Base-by-base conservation (phyloP, 2,113 vertebrate species). In the Oreochromis tanganicae region DNA sequence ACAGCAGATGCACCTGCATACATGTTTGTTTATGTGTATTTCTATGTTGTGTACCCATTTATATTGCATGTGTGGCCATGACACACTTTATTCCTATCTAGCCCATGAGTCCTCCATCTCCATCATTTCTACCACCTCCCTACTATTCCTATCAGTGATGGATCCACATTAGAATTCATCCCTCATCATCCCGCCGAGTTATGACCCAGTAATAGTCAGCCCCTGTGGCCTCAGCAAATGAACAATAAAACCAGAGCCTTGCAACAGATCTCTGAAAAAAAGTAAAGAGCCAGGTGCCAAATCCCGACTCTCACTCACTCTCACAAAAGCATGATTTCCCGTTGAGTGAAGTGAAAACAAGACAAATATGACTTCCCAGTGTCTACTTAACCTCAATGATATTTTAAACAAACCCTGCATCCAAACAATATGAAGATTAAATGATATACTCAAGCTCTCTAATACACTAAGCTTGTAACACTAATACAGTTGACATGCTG, bases 141-240 rank as follows among this genome's bases (percentile, higher is more conserved):
- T 88, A 68, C 79, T 38, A 59, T 89, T 86, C 59, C 87, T 84
- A 75, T 89, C 81, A 82, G 86, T 91, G 94, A 91, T 91, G 81
- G 85, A 89, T 88, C 89, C 87, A 85, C 94, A 95, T 94, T 96
- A 95, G 91, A 93, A 95, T 95, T 95, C 93, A 93, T 88, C 89
- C 89, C 95, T 93, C 93, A 94, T 95, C 94, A 93, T 91, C 91
- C 90, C 80, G 87, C 89, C 87, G 87, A 94, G 94, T 95, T 95
- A 96, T 95, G 94, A 95, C 92, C 93, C 91, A 92, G 94, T 95
- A 96, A 96, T 95, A 94, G 91, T 94, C 93, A 83, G 91, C 87
- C 88, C 89, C 93, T 92, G 88, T 94, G 93, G 91, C 92, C 93
- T 93, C 88, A 56, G 88, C 91, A 95, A 94, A 96, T 94, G 93